A percentile compares a stretch with the other conserved stretches of the same genome.
Conservation (phyloP, 2,888 invertebrate genomes). For the Ennomos erosarius region DNA sequence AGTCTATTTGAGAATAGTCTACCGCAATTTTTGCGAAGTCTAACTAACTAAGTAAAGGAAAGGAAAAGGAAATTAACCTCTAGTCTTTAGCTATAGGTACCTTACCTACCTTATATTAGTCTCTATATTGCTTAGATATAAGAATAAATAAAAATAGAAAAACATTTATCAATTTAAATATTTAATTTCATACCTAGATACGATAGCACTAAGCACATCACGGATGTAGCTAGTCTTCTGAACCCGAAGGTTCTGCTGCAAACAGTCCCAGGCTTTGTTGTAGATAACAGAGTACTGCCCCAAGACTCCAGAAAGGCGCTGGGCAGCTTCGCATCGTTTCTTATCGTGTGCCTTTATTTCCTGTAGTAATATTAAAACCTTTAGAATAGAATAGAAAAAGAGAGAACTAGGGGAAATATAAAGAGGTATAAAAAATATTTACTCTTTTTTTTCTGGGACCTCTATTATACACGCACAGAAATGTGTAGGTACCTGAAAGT, state of each 20-base stretch:
- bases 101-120: no score
- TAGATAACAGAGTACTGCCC: slow-evolving; percentile 61
- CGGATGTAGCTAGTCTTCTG: slow-evolving; percentile 62
- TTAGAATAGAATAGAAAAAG: no score
- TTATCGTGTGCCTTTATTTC: slow-evolving; percentile 57
- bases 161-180: neutral
- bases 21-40: no score
- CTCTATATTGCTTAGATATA: no score
- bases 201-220: slow-evolving; percentile 52
- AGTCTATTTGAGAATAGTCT: no score
- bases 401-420: no score
- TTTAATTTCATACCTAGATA: slow-evolving; percentile 52
- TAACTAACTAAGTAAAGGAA: no score
- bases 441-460: no score
- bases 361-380: slow-evolving; percentile 41
- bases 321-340: slow-evolving; percentile 55
- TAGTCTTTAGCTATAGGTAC: no score
- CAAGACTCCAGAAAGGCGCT: slow-evolving; percentile 55
- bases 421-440: no score
- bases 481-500: slow-evolving; percentile 60
- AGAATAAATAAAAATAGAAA: neutral
- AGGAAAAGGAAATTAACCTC: no score
- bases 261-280: slow-evolving; percentile 60
- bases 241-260: slow-evolving; percentile 64
- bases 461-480: neutral